Evolutionary conservation across 2,888 invertebrate species (phyloP), one percentile per base, ranked within the genome.

Genomic region (Strigamia crassipes): DNA sequence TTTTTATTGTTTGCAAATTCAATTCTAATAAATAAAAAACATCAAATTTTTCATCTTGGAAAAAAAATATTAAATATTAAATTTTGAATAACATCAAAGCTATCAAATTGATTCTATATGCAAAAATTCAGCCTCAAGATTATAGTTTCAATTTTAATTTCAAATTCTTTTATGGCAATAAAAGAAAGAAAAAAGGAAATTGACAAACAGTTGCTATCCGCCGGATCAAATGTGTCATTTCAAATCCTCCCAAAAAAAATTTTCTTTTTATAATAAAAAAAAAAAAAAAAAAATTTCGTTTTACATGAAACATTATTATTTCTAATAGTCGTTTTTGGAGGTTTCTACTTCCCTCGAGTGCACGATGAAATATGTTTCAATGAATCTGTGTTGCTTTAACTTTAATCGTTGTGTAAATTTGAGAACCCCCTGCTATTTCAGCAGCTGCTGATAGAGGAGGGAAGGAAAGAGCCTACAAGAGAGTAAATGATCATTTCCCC

Each of bases 361-460:
- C 66, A 3, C 66, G 66, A 66, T 66, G 66, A 66, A 66, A 66
- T 23, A 66, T 66, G 66, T 66, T 66, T 66, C 13, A 66, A 13
- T 1, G 31, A 66, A 66, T 66, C 66, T 66, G 27, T 66, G 66
- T 15, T 66, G 66, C 66, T 66, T 27, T 66, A 66, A 27, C 27
- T 66, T 66, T 66, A 66, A 66, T 66, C 66, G 23, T 27, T 66
- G 66, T 66, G 66, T 66, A 66, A 66, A 66, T 66, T 66, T 66
- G 66, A 66, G 66, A 66, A 66, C 21, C 27, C 27, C 1, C 12
- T 66, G 66, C 27, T 15, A 66, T 27, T 66, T 23, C 66, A 66
- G 27, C 66, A 66, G 66, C 66, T 66, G 66, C 31, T 27, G 61
- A 61, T n/a, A n/a, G 61, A n/a, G 5, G 61, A 23, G 21, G 61